Percentiles rank a stretch among this genome's conserved stretches.
These are phyloP conservation scores for Scaptomyza tumidula DNA, from an alignment of 2,888 invertebrate species.

Conservation along the genomic window DNA sequence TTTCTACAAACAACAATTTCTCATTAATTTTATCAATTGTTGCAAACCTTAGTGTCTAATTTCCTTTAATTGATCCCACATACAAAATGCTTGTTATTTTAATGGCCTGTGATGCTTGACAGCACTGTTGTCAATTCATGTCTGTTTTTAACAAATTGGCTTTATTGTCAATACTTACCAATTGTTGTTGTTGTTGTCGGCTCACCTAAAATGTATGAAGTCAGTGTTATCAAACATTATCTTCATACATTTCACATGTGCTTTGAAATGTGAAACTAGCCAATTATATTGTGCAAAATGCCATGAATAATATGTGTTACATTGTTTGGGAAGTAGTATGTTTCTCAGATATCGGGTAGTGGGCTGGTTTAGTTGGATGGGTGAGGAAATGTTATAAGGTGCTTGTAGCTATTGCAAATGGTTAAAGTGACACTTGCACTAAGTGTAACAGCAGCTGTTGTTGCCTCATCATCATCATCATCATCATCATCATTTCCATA, in stretches of 20 bases:
- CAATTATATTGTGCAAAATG: slow-evolving; percentile 68
- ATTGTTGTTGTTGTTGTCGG: slow-evolving; percentile 27
- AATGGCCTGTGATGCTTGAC: slow-evolving; percentile 33
- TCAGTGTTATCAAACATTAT: slow-evolving; percentile 10
- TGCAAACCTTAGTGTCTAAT: slow-evolving; percentile 11
- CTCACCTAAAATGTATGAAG: slow-evolving; percentile 24
- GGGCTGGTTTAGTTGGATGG: too few species aligned
- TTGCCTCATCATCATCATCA: slow-evolving; percentile 18
- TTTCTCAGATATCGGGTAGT: not conserved
- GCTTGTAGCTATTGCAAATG: slow-evolving; percentile 39
- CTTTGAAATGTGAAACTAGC: slow-evolving; percentile 58
- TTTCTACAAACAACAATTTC: not conserved
- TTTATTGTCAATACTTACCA: slow-evolving; percentile 38
- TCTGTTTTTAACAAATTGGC: slow-evolving; percentile 13
- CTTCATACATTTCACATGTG: slow-evolving; percentile 17
- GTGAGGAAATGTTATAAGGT: slow-evolving; percentile 27
- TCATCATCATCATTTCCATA: slow-evolving; percentile 21
- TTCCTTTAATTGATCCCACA: slow-evolving; percentile 2
- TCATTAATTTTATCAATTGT: slow-evolving; percentile 3
- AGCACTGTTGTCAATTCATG: slow-evolving; percentile 21
- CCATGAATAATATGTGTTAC: slow-evolving; percentile 62
- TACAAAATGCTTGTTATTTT: slow-evolving; percentile 8
- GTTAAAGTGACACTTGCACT: slow-evolving; percentile 63
- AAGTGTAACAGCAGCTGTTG: slow-evolving; percentile 38
- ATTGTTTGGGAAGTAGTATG: slow-evolving; percentile 4